Evolutionary conservation across 2,113 vertebrate species (phyloP), one percentile per base, ranked within the genome.

Genomic region (Saiga tatarica): DNA sequence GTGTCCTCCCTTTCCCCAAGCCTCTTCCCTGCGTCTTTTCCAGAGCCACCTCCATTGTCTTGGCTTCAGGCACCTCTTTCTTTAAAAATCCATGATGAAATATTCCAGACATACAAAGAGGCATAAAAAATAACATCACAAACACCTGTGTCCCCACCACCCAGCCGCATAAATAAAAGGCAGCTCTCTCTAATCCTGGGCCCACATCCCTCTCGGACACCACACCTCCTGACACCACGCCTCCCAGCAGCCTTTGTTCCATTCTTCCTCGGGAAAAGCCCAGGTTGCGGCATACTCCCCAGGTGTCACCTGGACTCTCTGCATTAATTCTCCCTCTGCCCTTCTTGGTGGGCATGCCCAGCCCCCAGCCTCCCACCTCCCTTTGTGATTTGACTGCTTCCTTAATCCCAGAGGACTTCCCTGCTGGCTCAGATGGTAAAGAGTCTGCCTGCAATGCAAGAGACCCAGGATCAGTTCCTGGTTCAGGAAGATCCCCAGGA

Each of bases 221-320:
- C 57, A 25, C 52, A 42, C 10, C 62, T 84, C 39, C 92, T 6
- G 17, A 88, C 11, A 85, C 23, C 57, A 33, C 39, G 33, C 11
- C 62, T 87, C 82, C 89, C 33, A 19, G 76, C 33, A 94, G 86
- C 33, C 87, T 97, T 96, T 96, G 95, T 95, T 97, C 91, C 47
- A 45, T 39, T 74, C 88, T 90, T 67, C 91, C 91, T 25, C 2
- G 30, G 91, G 60, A 94, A 94, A 81, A 91, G 60, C 94, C 33
- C 94, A 91, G 59, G 67, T 33, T 60, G 71, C n/a, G 15, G 28
- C 84, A 60, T 39, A 57, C 87, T 93, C 94, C 85, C 74, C n/a
- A 26, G 71, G 71, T 95, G 91, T 60, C 97, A 88, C 95, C 89
- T 86, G 93, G 96, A 47, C 83, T 84, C 87, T 81, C 57, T 12